Base-by-base conservation (phyloP, 2,888 invertebrate genomes). In the Syritta pipiens region DNA sequence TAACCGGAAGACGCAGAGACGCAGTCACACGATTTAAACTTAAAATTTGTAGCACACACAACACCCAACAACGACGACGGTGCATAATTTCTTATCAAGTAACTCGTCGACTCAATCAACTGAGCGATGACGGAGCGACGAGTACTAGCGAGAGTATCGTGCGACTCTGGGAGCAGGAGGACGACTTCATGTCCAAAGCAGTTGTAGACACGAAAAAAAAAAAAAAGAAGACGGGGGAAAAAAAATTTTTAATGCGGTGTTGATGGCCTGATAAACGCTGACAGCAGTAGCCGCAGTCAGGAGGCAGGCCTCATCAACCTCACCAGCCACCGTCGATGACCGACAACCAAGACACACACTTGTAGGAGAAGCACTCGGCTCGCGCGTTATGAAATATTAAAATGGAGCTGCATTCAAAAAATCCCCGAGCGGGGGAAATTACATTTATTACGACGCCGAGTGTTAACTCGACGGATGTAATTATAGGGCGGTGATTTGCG, bases 191-290 rank as follows among this genome's bases (percentile, higher is more conserved):
- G 42, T 32, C 26, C 32, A 28, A 19, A 20, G 46, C 42, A 17
- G 37, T 14, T 22, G 53, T 17, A 60, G 7, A 49, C 24, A 26
- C 6, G 55, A 35, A 28, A 49, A 24, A 30, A 28, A 53, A 57
- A 48, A 44, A 32, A 9, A 72, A 49, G 28, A 17, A 10, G 32
- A 37, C 60, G 51, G 37, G 37, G 12, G 20, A 35, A 19, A 28
- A 28, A 65, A 19, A 3, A 35, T 40, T 30, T 17, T 79, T 60
- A 79, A 79, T 74, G 44, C 68, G 12, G 79, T 68, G 79, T 79
- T 79, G 79, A 79, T 79, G 67, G 68, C 44, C 68, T 48, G 79
- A 79, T 79, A 79, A 79, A 68, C 55, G 74, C 67, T 74, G 68
- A 51, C 55, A 79, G 62, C 57, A 51, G 49, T 44, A 72, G 44